These are phyloP conservation scores for Ophioninae sp. DNA, from an alignment of 2,888 invertebrate species.

Conservation along the genomic window DNA sequence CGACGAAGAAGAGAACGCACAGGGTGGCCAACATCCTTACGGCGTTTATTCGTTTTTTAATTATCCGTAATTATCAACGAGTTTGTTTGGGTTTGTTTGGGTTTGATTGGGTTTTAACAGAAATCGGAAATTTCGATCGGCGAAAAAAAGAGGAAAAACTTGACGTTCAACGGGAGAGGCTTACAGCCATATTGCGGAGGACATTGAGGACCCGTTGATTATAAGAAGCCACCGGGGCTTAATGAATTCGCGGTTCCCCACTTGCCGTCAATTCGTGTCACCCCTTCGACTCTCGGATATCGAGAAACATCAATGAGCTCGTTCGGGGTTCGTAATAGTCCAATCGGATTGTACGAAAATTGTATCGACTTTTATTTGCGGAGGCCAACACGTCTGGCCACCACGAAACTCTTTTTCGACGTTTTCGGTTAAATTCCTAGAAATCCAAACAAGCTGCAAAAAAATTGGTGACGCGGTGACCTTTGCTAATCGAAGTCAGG, in stretches of 20 bases:
- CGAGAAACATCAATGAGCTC: conserved; percentile 28
- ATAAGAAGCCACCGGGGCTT: conserved; percentile 2
- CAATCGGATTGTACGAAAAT: too few species aligned
- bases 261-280: conserved; percentile 27
- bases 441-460: too few species aligned
- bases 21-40: conserved; percentile 23
- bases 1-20: conserved; percentile 46
- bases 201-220: conserved; percentile 9
- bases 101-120: too few species aligned
- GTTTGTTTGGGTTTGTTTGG: too few species aligned
- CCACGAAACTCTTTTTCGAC: too few species aligned
- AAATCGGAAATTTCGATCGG: not conserved
- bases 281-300: conserved; percentile 32
- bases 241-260: conserved; percentile 23
- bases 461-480: too few species aligned
- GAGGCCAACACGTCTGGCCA: too few species aligned
- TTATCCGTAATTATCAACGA: conserved; percentile 16
- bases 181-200: not conserved
- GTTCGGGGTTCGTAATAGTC: conserved; percentile 6
- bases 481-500: too few species aligned
- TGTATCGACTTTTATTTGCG: too few species aligned
- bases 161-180: not conserved
- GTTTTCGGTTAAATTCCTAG: too few species aligned
- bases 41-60: not conserved
- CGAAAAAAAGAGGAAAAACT: not conserved